Conservation (phyloP, 2,113 vertebrate species). For the Actenoides hombroni region DNA sequence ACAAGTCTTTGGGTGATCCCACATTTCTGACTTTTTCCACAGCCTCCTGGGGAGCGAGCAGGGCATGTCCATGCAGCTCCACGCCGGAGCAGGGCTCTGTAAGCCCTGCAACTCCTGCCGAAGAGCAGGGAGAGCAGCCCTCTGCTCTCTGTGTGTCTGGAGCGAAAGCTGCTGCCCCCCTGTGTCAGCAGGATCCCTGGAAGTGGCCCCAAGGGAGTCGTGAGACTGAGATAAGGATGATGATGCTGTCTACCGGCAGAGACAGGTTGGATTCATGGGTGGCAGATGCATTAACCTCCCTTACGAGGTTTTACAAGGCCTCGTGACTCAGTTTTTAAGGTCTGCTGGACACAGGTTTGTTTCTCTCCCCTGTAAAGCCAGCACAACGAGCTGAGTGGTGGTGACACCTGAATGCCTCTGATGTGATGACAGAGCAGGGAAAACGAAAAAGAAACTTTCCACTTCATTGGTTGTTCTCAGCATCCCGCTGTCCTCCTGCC, state of each 20-base stretch:
- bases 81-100: background rate
- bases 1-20: background rate
- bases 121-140: background rate
- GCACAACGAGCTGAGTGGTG: background rate
- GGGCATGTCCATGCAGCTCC: background rate
- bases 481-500: background rate
- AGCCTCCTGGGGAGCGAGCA: background rate
- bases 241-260: background rate
- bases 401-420: constrained; percentile 3
- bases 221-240: background rate
- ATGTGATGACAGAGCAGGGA: background rate
- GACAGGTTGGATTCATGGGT: background rate
- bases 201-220: background rate
- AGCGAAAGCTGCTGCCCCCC: background rate
- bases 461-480: background rate
- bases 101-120: background rate
- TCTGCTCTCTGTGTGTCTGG: background rate
- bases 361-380: background rate
- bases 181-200: background rate
- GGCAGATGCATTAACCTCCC: background rate
- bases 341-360: background rate
- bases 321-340: background rate
- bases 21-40: background rate
- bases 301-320: background rate
- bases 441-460: background rate